These are phyloP conservation scores for Mythimna albipuncta DNA, from an alignment of 2,888 invertebrate species.

Conservation along the genomic window DNA sequence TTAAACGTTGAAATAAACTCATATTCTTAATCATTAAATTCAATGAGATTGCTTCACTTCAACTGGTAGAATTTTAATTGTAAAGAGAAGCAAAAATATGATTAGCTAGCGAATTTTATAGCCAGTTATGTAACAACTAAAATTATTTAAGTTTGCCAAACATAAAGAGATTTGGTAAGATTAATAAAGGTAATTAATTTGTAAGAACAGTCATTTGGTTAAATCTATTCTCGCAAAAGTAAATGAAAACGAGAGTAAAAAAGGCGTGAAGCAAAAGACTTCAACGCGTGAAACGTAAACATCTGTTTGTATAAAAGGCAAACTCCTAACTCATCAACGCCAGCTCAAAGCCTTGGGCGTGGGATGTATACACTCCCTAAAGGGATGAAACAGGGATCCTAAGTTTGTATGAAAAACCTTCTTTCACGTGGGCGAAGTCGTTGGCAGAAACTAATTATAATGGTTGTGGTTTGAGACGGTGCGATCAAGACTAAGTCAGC, in stretches of 20 bases:
- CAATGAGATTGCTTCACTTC: constrained; percentile 4
- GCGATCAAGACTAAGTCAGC: no score
- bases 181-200: not conserved
- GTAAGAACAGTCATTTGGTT: not conserved
- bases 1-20: not conserved
- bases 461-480: no score
- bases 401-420: no score
- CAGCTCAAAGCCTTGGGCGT: no score
- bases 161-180: not conserved
- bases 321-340: no score
- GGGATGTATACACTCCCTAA: no score
- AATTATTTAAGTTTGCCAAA: not conserved
- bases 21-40: constrained; percentile 1
- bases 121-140: not conserved
- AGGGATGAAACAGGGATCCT: no score
- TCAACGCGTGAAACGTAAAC: constrained; percentile 25
- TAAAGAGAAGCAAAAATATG: not conserved
- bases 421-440: no score
- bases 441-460: no score
- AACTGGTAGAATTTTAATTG: not conserved
- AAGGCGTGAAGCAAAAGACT: constrained; percentile 16
- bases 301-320: no score
- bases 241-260: not conserved
- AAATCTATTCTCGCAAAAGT: no score
- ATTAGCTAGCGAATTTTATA: not conserved